Percentiles rank a stretch among this genome's conserved stretches.
Conservation (phyloP, 2,797 vertebrate species). For the Lacerta agilis region DNA sequence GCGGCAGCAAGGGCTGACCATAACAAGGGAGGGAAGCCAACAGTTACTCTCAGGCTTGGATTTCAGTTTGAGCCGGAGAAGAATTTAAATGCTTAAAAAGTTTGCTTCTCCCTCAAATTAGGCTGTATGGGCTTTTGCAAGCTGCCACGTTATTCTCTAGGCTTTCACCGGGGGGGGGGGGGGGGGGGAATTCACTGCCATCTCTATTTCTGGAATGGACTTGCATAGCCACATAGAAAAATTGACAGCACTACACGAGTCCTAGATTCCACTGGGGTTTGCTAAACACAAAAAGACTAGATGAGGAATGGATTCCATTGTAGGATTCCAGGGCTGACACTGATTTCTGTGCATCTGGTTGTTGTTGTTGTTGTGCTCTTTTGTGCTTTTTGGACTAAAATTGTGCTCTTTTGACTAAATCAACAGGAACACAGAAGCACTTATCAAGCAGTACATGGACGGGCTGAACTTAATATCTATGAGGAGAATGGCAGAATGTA, state of each 20-base stretch:
- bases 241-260: not conserved
- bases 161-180: not conserved
- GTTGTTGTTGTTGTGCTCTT: too few species aligned
- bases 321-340: not conserved
- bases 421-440: constrained; percentile 36
- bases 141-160: not conserved
- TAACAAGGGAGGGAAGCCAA: not conserved
- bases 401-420: constrained; percentile 44
- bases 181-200: not conserved
- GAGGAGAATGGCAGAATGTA: not conserved
- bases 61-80: not conserved
- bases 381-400: too few species aligned
- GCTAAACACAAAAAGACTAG: not conserved
- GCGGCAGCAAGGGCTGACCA: too few species aligned
- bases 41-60: not conserved
- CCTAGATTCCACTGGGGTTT: not conserved
- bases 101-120: too few species aligned
- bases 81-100: not conserved
- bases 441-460: not conserved
- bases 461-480: not conserved
- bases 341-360: not conserved
- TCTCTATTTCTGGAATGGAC: too few species aligned
- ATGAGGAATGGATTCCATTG: not conserved
- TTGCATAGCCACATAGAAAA: not conserved
- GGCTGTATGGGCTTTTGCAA: not conserved